Percentiles rank a stretch among this genome's conserved stretches.
Conservation (phyloP, 2,113 vertebrate genomes). For the Anthoscopus minutus region DNA sequence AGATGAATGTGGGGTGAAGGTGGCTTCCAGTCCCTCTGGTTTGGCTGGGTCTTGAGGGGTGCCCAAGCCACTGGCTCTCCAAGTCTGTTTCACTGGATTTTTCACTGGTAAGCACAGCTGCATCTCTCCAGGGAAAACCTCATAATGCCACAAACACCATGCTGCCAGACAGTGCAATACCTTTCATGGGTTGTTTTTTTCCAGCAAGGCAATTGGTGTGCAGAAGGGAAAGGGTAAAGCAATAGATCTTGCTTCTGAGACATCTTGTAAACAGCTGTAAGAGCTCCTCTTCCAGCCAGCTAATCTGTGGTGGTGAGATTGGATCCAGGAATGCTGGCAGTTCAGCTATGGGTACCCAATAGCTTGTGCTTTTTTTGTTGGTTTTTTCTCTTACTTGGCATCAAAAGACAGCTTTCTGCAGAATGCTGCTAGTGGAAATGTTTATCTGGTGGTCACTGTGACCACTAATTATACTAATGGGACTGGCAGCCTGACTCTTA, state of each 20-base stretch:
- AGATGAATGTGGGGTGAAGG: no score
- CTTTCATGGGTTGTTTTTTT: background rate
- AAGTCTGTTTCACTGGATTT: background rate
- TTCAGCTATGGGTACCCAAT: background rate
- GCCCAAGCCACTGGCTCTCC: background rate
- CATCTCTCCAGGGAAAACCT: background rate
- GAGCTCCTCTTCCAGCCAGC: slow-evolving; percentile 22
- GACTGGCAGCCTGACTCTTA: background rate
- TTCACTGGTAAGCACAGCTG: background rate
- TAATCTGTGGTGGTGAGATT: background rate
- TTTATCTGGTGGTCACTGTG: slow-evolving; percentile 25
- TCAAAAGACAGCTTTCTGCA: background rate
- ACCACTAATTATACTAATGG: background rate
- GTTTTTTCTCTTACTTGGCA: background rate
- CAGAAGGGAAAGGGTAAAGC: slow-evolving; percentile 4
- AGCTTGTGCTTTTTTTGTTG: background rate
- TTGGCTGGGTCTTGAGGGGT: background rate
- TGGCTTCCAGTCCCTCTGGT: accelerated
- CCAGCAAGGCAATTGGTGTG: background rate
- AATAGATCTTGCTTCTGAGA: background rate
- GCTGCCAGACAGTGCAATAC: accelerated
- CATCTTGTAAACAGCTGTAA: slow-evolving; percentile 63
- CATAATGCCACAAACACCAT: accelerated
- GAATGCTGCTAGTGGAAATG: slow-evolving; percentile 21
- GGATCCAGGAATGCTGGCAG: background rate